Base-by-base conservation (phyloP, 1,140 invertebrate genomes). In the Drosophila aff. region DNA sequence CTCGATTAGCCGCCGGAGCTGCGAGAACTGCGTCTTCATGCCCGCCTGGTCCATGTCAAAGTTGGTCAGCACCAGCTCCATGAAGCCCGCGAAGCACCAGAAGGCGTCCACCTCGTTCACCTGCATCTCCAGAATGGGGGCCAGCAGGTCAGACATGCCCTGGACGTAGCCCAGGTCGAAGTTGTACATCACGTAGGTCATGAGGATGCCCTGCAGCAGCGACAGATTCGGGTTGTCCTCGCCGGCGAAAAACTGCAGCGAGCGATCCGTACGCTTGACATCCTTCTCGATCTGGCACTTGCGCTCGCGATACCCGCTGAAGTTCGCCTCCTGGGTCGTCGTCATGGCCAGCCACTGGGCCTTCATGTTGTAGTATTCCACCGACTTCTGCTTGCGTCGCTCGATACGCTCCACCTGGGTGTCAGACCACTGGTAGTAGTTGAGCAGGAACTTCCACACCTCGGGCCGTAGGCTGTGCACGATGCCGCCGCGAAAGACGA, bases 121-220 rank as follows among this genome's bases (percentile, higher is more conserved):
- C 23, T 92, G 80, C 15, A 99, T 95, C 91, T 97, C 96, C 36
- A 99, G 94, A 79, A 99, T 96, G 2, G 99, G 99, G 18, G 98
- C 97, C 38, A 99, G 93, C 49, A 99, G 94, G 94, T 99, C 99
- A 89, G 97, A 99, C 99, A 99, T 99, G 18, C 99, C 97, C 93
- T 98, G 97, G 2, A 98, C 97, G 86, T 98, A 98, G 82, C 98
- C 98, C 68, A 99, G 94, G 94, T 99, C 99, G 94, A 99, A 99
- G 94, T 99, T 99, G 92, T 99, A 99, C 98, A 99, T 99, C n/a
- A 98, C 96, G 93, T 99, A 99, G 0, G 99, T 99, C 97, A 99
- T 99, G 3, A 99, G 94, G 87, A 99, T 98, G 90, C 99, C 97
- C 81, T 97, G 95, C 2, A 99, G 93, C 21, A 97, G 94, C 62